Base-by-base conservation (phyloP, 2,113 vertebrate genomes). In the Pedionomus torquatus region DNA sequence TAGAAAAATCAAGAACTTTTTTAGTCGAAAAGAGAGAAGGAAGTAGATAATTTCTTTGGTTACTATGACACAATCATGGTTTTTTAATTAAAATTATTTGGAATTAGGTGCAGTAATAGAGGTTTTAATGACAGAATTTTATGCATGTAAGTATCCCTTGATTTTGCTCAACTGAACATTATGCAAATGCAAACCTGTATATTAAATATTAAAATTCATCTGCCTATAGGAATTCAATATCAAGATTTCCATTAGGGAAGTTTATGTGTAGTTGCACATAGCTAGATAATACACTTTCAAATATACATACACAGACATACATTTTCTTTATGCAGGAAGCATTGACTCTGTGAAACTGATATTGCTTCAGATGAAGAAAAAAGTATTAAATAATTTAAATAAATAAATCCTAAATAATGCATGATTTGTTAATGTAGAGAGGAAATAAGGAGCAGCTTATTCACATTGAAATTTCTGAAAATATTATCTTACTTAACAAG, bases 251-350 rank as follows among this genome's bases (percentile, higher is more conserved):
- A 33, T 44, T 72, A 72, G 2, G 17, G 70, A 80, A 54, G 5
- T 37, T 1, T 16, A 41, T 39, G 8, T 76, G 31, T 12, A 63
- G 37, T 44, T 87, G 41, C 55, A 28, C 23, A 28, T 13, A 55
- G 8, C 24, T 68, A 51, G 19, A 21, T 26, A 52, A 63, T 46
- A n/a, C 2, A 14, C 8, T 33, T 69, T 77, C 9, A 20, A 46
- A 46, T n/a, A 48, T 11, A 41, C 0, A 0, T 33, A 39, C 0
- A 15, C 24, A 30, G 9, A 44, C 13, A 54, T 46, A 31, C 4
- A 33, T 77, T 87, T 60, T 71, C 18, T 90, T 4, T 39, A 57
- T 39, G 11, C 11, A 74, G 46, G 17, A 91, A 74, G 10, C 7
- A 63, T 10, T 37, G 30, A 64, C 10, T 49, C 7, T 33, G 19